These are phyloP conservation scores for Pachypeltis micranthus DNA, from an alignment of 1,140 invertebrate genomes.

Conservation along the genomic window DNA sequence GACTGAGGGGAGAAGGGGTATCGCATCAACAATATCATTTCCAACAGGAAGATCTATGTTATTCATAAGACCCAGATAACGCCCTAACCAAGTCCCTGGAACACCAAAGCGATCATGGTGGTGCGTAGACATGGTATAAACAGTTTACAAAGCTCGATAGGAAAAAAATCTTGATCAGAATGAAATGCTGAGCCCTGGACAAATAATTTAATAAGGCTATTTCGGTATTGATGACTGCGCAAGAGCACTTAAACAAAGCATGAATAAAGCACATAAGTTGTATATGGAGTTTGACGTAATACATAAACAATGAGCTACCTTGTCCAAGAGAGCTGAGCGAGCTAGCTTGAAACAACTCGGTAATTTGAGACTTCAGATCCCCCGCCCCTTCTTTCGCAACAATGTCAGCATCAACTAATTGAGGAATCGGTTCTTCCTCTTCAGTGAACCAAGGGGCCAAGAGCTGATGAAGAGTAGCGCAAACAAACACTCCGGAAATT, in stretches of 20 bases:
- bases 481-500: constrained; percentile 26
- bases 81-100: background rate
- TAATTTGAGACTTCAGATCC: background rate
- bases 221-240: too few species aligned
- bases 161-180: too few species aligned
- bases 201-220: too few species aligned
- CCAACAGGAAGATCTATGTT: background rate
- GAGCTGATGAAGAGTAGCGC: constrained; percentile 23
- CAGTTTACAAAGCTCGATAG: too few species aligned
- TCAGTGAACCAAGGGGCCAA: constrained; percentile 13
- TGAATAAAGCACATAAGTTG: too few species aligned
- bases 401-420: background rate
- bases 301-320: background rate
- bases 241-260: too few species aligned
- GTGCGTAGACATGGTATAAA: too few species aligned
- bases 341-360: constrained; percentile 9
- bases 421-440: constrained; percentile 11
- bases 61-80: background rate
- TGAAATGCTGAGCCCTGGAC: too few species aligned
- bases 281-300: too few species aligned
- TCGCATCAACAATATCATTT: too few species aligned
- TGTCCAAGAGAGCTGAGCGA: constrained; percentile 7
- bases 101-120: too few species aligned
- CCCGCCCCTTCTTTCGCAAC: background rate
- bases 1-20: too few species aligned